Evolutionary conservation across 1,140 invertebrate genomes (phyloP), one percentile per base, ranked within the genome.

Genomic region (Drosophila prosaltans): DNA sequence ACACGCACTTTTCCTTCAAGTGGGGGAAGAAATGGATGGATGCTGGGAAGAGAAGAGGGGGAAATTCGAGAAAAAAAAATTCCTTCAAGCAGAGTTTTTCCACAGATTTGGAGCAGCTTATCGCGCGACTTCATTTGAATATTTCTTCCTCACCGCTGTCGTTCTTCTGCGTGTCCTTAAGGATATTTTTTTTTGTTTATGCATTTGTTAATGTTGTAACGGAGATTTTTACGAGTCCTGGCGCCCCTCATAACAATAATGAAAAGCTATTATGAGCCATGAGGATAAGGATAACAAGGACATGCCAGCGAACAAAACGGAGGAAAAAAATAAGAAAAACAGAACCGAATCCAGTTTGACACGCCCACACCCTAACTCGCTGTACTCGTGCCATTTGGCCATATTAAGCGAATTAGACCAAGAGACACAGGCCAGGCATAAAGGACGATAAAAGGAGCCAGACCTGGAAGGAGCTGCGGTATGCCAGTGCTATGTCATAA

Each of bases 121-220:
- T 91, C 88, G 88, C 88, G 88, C 80, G 83, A 91, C 83, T 91
- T 91, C 88, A 91, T 91, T 91, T 91, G 88, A 91, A 91, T 91
- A 91, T 91, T 36, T 91, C 45, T 51, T 51, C 45, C 7, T 26
- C 24, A 8, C 54, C 55, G 64, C 48, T 24, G 11, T 26, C 55
- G 40, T 45, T 39, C 10, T 32, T 8, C 40, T 51, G 10, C 30
- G 51, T 72, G 61, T 80, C 55, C 74, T 79, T 63, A 65, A 68
- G 68, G 67, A 71, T 61, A 68, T 75, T 73, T 68, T 61, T 66
- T 28, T 88, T 90, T 90, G 83, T 91, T 86, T 91, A 88, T 88
- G 85, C 77, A 77, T 88, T 91, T 88, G 90, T 91, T 91, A 91
- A 91, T 86, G 83, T 86, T 86, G 83, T 86, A 88, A 88, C 90